Base-by-base conservation (phyloP, 1,140 invertebrate species). In the Orussus abietinus region DNA sequence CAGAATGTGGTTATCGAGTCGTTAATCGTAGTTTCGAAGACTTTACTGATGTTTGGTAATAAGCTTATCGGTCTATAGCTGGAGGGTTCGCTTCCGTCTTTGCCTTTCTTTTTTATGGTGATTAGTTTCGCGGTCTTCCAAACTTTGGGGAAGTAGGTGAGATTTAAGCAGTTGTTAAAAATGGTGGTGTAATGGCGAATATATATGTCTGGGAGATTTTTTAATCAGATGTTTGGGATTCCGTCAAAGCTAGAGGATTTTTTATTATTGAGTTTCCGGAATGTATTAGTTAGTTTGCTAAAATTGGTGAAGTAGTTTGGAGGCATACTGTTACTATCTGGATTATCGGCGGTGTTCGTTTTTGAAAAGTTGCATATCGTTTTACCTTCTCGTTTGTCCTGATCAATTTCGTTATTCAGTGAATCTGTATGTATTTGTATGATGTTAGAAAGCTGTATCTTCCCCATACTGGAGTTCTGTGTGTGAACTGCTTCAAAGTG, bases 31-130 rank as follows among this genome's bases (percentile, higher is more conserved):
- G 22, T 52, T 45, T 62, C 57, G 17, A 42, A 42, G 11, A 61
- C 28, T 47, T 64, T 64, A 15, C 46, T 36, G 7, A 61, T 5
- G 12, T 25, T 42, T 6, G 35, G 38, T 10, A 60, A 52, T 7
- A 64, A 42, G 28, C 55, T 62, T 9, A 67, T 65, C 10, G 63
- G 62, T 4, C 63, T 18, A 35, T 57, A 62, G 14, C 38, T 61
- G 0, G 28, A 9, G 1, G 48, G 41, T 1, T 31, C 11, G 5
- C 11, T 5, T 6, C 11, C 30, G 11, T 6, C 5, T 31, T 31
- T 31, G 11, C 15, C 30, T 31, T 31, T 31, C 15, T 31, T 31
- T 12, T 7, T 6, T 31, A 31, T 6, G 5, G 1, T 5, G 6
- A 31, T 31, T 31, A 37, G 18, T 31, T 31, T 31, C 7, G 30